Base-by-base conservation (phyloP, 2,888 invertebrate species). In the Dynastes tityus region DNA sequence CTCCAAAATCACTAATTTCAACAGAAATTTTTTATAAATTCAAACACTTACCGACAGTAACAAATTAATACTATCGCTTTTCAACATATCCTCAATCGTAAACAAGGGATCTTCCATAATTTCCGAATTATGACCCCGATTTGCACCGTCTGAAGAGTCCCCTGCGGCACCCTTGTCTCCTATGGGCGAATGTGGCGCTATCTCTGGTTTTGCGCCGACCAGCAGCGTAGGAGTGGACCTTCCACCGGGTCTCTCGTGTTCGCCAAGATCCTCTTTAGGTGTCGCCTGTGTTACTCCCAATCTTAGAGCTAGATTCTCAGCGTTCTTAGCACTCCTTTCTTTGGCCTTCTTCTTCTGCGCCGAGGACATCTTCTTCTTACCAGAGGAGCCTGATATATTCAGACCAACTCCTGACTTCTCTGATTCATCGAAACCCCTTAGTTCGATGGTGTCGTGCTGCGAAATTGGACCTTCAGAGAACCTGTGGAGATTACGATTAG, bases 371-470 rank as follows among this genome's bases (percentile, higher is more conserved):
- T 89, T 89, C 81, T 90, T 90, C 79, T 86, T 86, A 1, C 55
- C 73, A 68, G 74, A 68, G 16, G 16, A 29, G 16, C n/a, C 55
- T 3, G 37, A 2, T 37, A 5, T 5, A 37, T 37, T 37, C 9
- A 9, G 37, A 0, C 49, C 76, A 68, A 63, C 70, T 1, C 55
- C 55, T 70, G 79, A 80, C 75, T 80, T 89, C 58, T 90, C 89
- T 53, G 88, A 89, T 0, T 93, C 92, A 84, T 98, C 97, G 89
- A 98, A 98, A 22, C 98, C 98, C 68, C 95, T 94, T 83, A 98
- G 90, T 88, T 98, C 98, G 84, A 98, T 98, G 53, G 96, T 97
- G 85, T 98, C 98, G 85, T 94, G 90, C 87, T 97, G 96, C 80
- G 97, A 97, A 80, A 95, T 95, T 65, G 98, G 98, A 64, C 97